These are phyloP conservation scores for Protonibea diacanthus DNA, from an alignment of 2,797 vertebrate genomes.

Conservation along the genomic window DNA sequence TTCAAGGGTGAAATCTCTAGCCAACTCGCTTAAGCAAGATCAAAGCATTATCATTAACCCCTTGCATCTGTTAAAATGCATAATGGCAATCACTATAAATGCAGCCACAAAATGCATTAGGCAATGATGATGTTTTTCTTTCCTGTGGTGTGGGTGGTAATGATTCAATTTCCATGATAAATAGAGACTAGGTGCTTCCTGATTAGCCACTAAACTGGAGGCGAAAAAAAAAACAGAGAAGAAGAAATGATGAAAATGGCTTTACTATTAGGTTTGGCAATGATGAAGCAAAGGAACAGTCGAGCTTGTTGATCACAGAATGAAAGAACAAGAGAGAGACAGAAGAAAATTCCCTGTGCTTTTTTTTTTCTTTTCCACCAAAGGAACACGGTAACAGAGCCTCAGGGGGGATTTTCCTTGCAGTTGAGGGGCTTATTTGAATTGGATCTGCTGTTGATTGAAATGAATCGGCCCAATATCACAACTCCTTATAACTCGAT, in stretches of 20 bases:
- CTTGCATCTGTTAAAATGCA: conserved; percentile 71
- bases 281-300: conserved; percentile 53
- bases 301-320: conserved; percentile 45
- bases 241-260: conserved; percentile 68
- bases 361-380: conserved; percentile 52
- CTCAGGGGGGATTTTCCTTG: conserved; percentile 73
- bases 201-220: conserved; percentile 78
- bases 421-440: conserved; percentile 78
- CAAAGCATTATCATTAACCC: conserved; percentile 79
- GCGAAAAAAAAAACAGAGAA: conserved; percentile 42
- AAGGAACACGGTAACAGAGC: conserved; percentile 62
- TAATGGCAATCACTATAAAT: conserved; percentile 67
- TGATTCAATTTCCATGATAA: conserved; percentile 85
- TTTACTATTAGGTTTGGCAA: conserved; percentile 60
- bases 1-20: conserved; percentile 53
- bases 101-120: conserved; percentile 79
- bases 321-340: conserved; percentile 41
- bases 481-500: conserved; percentile 84
- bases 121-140: conserved; percentile 84
- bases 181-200: conserved; percentile 84
- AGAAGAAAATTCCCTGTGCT: conserved; percentile 40
- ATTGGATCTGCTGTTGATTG: conserved; percentile 85
- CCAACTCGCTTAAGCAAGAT: conserved; percentile 64
- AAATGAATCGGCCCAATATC: conserved; percentile 83
- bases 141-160: conserved; percentile 87